Conservation (phyloP, 1,140 invertebrate genomes). For the Mercenaria mercenaria region DNA sequence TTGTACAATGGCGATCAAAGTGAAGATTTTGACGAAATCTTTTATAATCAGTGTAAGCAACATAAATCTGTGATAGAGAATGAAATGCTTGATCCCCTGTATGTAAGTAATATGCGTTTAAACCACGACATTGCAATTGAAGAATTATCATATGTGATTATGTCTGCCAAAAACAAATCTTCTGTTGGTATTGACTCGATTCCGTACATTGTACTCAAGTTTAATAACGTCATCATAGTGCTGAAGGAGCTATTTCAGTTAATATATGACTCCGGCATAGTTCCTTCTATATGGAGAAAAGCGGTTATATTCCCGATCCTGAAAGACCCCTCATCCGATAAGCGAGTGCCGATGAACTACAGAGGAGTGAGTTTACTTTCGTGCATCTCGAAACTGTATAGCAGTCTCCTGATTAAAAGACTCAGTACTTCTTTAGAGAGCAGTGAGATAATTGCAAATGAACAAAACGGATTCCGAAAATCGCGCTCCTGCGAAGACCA, state of each 20-base stretch:
- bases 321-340: neutral
- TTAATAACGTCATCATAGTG: too few relatives aligned
- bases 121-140: neutral
- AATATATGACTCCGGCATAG: neutral
- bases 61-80: too few relatives aligned
- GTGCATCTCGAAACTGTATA: neutral
- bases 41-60: too few relatives aligned
- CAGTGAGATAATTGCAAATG: conserved; percentile 33
- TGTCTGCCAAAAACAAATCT: neutral
- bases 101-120: neutral
- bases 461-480: conserved; percentile 65
- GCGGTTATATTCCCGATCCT: conserved; percentile 41
- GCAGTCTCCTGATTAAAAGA: neutral
- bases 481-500: conserved; percentile 57
- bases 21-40: too few relatives aligned
- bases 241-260: neutral
- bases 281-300: neutral
- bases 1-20: too few relatives aligned
- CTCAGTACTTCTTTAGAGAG: conserved; percentile 4
- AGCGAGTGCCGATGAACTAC: neutral
- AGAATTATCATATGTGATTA: neutral
- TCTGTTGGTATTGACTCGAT: neutral
- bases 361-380: conserved; percentile 42
- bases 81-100: neutral
- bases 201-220: neutral